phyloP scores from a whole-genome alignment of 2,888 invertebrate genomes.

The Chrysotoxum bicinctum region DNA sequence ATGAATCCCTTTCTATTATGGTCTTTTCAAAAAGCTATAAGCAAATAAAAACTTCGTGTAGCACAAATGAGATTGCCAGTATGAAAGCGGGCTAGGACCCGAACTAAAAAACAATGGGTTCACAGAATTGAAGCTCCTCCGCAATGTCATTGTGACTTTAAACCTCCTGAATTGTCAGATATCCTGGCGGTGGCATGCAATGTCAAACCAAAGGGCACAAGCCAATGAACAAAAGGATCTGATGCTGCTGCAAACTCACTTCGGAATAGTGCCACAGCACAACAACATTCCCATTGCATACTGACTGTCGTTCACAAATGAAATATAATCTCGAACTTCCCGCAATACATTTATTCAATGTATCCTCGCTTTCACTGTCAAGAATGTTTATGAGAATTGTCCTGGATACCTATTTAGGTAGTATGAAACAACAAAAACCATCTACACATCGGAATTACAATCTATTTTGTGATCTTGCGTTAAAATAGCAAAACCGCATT shows the following conservation, averaged over 20 bases:
- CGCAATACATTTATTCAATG: constrained; percentile 70
- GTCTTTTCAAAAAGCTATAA: constrained; percentile 41
- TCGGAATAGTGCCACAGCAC: not conserved
- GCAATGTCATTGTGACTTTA: constrained; percentile 68
- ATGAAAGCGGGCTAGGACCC: not conserved
- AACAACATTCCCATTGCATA: constrained; percentile 53
- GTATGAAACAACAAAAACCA: constrained; percentile 26
- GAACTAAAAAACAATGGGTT: constrained; percentile 55
- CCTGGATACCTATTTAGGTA: not conserved
- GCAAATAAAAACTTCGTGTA: constrained; percentile 65
- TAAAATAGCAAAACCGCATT: constrained; percentile 59
- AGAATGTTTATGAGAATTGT: constrained; percentile 50
- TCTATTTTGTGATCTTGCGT: constrained; percentile 68
- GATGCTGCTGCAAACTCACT: not conserved
- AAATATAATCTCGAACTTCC: constrained; percentile 71
- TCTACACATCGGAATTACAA: constrained; percentile 43
- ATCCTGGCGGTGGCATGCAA: constrained; percentile 32
- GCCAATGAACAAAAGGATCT: constrained; percentile 56
- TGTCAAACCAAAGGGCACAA: constrained; percentile 57
- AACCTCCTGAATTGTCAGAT: constrained; percentile 55
- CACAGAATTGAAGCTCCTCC: constrained; percentile 20
- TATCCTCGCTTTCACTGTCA: constrained; percentile 46
- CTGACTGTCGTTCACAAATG: constrained; percentile 64
- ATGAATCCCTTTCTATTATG: constrained; percentile 37
- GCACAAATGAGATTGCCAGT: constrained; percentile 62